Evolutionary conservation across 2,888 invertebrate genomes (phyloP), one percentile per base, ranked within the genome.

Genomic region (Campopleginae sp.): DNA sequence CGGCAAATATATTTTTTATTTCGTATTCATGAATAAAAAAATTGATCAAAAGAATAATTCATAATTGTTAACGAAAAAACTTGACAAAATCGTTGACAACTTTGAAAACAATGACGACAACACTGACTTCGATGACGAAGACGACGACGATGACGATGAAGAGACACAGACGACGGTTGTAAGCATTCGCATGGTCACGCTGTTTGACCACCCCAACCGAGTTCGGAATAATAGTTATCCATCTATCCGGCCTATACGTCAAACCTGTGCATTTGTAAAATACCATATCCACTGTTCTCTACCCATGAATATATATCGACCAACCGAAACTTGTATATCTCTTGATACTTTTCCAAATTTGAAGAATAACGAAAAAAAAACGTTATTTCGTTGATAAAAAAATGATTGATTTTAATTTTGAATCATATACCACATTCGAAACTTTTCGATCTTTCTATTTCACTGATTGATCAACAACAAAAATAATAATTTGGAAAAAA

Each of bases 161-260:
- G 42, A 68, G 51, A 81, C 86, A 82, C 80, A 83, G 84, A 79
- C 83, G 85, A 85, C 86, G 84, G 87, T 85, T 87, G 82, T 74
- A 83, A 84, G 77, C 80, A 82, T 54, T 38, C 90, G 90, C 90
- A 91, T 91, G 93, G 93, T 93, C 93, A 93, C 93, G 93, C 91
- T 93, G 90, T 92, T 93, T 93, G 93, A 91, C 92, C 93, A 93
- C 93, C 93, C 93, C 91, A 90, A 89, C 89, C 88, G 90, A 58
- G 80, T 88, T 90, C 90, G 91, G 91, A 93, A 93, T 93, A 91
- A 93, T 93, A 92, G 92, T 93, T 93, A 93, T 93, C 93, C 93
- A 92, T 93, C 93, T 93, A 93, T 93, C 93, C 93, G 93, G 93
- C 85, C 80, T 80, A 92, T 92, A 92, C 92, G 90, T 92, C 92